These are phyloP conservation scores for Manis crassicaudata DNA, from an alignment of 2,797 vertebrate species.

Conservation along the genomic window DNA sequence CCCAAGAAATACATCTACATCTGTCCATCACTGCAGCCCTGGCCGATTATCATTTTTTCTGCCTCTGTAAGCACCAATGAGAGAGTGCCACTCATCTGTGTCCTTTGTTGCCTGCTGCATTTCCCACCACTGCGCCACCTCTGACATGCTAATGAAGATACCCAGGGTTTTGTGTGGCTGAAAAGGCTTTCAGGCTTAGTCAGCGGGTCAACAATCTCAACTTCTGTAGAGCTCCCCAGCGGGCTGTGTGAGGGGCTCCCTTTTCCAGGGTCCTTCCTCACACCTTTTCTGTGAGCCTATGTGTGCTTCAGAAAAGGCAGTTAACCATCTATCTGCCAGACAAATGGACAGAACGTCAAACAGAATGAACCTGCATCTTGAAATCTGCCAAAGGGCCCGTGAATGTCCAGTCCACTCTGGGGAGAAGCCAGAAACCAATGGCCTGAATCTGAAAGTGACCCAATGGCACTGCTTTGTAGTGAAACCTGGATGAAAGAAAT, in stretches of 20 bases:
- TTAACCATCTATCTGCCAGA: constrained; percentile 81
- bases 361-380: background rate
- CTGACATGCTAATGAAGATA: constrained; percentile 88
- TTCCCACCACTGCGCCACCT: constrained; percentile 88
- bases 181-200: constrained; percentile 84
- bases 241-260: constrained; percentile 69
- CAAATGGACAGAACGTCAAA: constrained; percentile 37
- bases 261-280: constrained; percentile 60
- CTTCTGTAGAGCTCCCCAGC: constrained; percentile 65
- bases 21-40: constrained; percentile 82
- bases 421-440: background rate
- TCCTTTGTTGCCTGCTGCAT: constrained; percentile 82
- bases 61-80: constrained; percentile 86
- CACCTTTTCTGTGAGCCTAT: background rate
- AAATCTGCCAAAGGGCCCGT: background rate
- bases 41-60: constrained; percentile 83
- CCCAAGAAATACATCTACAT: constrained; percentile 83
- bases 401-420: background rate
- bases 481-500: constrained; percentile 19
- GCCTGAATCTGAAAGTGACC: background rate
- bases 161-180: constrained; percentile 80
- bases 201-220: constrained; percentile 79
- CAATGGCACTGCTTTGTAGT: background rate
- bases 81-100: constrained; percentile 82
- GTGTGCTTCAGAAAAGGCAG: constrained; percentile 29